Evolutionary conservation across 2,113 vertebrate species (phyloP).

Genomic region (Rhinichthys klamathensis): DNA sequence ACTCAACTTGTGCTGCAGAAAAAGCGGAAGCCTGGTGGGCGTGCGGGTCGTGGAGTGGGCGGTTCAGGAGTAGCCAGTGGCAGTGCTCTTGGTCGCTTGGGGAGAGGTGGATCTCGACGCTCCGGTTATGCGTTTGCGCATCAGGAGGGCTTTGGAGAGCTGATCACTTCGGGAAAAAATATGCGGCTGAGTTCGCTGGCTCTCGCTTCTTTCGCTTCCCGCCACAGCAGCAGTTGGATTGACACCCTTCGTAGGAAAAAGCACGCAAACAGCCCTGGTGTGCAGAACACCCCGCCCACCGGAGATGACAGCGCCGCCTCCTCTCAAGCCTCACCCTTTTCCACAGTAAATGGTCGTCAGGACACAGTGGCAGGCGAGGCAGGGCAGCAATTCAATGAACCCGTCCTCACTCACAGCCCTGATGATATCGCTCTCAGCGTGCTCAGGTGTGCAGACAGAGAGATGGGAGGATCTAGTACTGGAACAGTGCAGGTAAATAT

Average conservation of each 20-base stretch:
- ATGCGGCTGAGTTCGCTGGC: conserved; percentile 90
- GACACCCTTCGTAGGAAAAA: conserved; percentile 90
- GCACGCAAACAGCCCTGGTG: conserved; percentile 51
- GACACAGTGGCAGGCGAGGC: conserved; percentile 66
- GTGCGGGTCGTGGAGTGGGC: conserved; percentile 68
- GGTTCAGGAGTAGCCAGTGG: conserved; percentile 70
- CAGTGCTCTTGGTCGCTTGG: conserved; percentile 72
- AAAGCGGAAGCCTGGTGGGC: conserved; percentile 82
- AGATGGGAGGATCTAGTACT: conserved; percentile 67
- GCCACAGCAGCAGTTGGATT: conserved; percentile 87
- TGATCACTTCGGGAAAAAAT: conserved; percentile 94
- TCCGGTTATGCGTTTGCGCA: conserved; percentile 94
- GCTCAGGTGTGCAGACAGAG: conserved; percentile 55
- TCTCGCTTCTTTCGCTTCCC: conserved; percentile 80
- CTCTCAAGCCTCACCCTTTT: conserved; percentile 64
- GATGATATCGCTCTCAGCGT: conserved; percentile 34
- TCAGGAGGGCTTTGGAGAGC: conserved; percentile 93
- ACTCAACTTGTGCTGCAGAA: conserved; percentile 87
- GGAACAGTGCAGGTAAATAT: conserved; percentile 69
- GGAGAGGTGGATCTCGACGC: conserved; percentile 78
- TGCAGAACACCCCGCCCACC: conserved; percentile 58
- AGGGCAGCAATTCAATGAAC: conserved; percentile 10
- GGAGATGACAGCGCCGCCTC: conserved; percentile 69
- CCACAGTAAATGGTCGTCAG: conserved; percentile 67
- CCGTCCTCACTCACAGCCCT: conserved; percentile 36